Evolutionary conservation across 2,113 vertebrate genomes (phyloP).

Genomic region (Bucco capensis): DNA sequence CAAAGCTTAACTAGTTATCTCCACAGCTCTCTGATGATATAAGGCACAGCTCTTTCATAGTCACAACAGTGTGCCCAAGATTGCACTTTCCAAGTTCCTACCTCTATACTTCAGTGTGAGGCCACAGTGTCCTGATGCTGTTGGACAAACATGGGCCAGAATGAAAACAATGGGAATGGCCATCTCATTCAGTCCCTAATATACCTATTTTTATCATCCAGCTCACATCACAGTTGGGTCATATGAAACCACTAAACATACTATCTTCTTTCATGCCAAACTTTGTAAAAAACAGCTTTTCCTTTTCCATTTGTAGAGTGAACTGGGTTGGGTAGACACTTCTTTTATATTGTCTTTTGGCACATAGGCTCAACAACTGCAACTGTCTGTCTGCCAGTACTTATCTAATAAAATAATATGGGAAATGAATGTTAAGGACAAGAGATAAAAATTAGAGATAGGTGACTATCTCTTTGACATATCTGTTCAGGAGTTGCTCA

Average conservation of each 20-base stretch:
- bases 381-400: neutral
- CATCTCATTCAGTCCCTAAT: neutral
- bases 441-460: neutral
- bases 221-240: neutral
- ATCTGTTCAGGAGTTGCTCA: neutral
- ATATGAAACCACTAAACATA: neutral
- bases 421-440: neutral
- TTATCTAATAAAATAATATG: neutral
- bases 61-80: neutral
- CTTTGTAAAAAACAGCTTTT: neutral
- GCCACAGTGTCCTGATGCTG: neutral
- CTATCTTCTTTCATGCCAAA: neutral
- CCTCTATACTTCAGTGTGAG: neutral
- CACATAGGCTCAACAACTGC: neutral
- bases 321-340: neutral
- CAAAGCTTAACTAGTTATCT: neutral
- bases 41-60: neutral
- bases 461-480: neutral
- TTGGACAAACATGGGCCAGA: neutral
- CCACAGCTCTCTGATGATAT: neutral
- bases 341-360: neutral
- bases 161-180: neutral
- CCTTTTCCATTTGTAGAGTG: neutral
- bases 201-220: neutral
- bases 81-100: neutral